phyloP scores from a whole-genome alignment of 2,113 vertebrate genomes.

The Oceanites oceanicus region DNA sequence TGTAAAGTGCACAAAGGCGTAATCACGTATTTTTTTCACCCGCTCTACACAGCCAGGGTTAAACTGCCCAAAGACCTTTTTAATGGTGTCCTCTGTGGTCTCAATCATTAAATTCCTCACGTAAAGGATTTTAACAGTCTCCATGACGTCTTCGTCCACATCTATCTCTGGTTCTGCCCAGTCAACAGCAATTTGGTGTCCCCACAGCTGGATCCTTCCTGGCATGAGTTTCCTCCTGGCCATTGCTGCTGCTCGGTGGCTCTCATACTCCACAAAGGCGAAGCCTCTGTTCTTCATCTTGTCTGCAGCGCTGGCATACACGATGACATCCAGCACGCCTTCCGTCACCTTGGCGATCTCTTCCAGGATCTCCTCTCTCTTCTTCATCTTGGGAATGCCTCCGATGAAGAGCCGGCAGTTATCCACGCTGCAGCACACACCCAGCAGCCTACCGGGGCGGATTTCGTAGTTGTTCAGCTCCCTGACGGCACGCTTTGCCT shows the following conservation, averaged over 20 bases:
- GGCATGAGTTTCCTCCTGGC: constrained; percentile 98
- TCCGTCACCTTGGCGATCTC: constrained; percentile 98
- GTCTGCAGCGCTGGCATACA: constrained; percentile 96
- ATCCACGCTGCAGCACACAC: constrained; percentile 96
- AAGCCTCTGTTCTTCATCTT: constrained; percentile 99
- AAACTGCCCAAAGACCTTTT: constrained; percentile 92
- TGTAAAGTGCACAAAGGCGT: constrained; percentile 95
- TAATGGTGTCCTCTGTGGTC: constrained; percentile 93
- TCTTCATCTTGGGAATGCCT: constrained; percentile 98
- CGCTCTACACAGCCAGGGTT: constrained; percentile 94
- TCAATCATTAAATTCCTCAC: constrained; percentile 99
- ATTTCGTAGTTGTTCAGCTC: constrained; percentile 98
- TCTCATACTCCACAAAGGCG: constrained; percentile 97
- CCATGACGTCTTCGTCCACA: constrained; percentile 98
- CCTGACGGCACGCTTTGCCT: constrained; percentile 93
- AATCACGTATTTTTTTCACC: constrained; percentile 98
- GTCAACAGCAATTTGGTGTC: constrained; percentile 97
- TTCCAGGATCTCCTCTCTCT: constrained; percentile 98
- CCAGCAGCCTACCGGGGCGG: constrained; percentile 91
- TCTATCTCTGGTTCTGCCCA: constrained; percentile 99
- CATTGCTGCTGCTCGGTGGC: constrained; percentile 96
- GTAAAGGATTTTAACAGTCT: constrained; percentile 98
- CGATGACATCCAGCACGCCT: constrained; percentile 94
- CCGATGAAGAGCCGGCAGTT: constrained; percentile 99
- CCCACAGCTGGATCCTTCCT: constrained; percentile 96